Percentiles rank a stretch among this genome's conserved stretches.
Evolutionary conservation across 2,113 vertebrate genomes (phyloP).

Genomic region (Macquaria australasica): DNA sequence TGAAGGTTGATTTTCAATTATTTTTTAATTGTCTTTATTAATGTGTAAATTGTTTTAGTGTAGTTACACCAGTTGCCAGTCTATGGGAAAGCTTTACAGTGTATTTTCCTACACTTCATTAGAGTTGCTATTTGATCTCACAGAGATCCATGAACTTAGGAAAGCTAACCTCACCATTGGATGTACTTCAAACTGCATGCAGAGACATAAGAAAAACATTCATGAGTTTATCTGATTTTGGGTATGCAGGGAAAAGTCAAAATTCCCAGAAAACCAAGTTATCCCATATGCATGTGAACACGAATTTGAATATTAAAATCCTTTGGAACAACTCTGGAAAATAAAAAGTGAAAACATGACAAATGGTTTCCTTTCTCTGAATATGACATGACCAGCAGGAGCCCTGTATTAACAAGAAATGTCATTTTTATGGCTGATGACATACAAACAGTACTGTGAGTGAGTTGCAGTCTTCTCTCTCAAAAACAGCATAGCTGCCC

Average conservation of each 20-base stretch:
- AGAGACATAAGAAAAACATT: no score
- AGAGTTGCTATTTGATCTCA: neutral
- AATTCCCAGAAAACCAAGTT: neutral
- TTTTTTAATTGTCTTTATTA: neutral
- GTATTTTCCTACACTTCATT: neutral
- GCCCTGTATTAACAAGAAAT: neutral
- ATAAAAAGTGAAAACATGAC: neutral
- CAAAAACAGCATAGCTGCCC: conserved; percentile 22
- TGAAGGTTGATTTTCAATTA: accelerated
- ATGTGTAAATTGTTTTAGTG: neutral
- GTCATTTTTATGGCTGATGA: neutral
- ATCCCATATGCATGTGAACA: neutral
- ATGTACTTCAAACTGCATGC: neutral
- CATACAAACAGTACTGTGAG: neutral
- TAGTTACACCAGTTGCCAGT: neutral
- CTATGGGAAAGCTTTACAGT: neutral
- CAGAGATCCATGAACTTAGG: neutral
- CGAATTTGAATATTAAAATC: neutral
- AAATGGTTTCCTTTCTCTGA: neutral
- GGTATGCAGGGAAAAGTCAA: neutral
- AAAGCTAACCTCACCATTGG: neutral
- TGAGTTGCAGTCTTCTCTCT: neutral
- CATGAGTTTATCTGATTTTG: neutral
- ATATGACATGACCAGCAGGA: neutral
- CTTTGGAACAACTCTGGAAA: neutral